Conservation (phyloP, 2,888 invertebrate genomes). For the Tanypteryx hageni region DNA sequence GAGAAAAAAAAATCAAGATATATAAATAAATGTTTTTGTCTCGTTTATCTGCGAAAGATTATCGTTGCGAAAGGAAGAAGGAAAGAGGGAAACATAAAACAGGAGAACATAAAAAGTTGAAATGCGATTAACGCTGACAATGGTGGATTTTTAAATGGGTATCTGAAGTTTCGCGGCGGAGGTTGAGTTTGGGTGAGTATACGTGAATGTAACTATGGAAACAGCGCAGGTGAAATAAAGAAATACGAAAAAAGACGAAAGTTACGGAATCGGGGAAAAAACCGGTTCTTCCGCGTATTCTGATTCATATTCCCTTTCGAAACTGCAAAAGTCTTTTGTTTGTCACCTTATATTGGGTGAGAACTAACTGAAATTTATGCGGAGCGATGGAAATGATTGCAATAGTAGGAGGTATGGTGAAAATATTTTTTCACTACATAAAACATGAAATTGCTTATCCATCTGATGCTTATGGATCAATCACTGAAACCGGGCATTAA, state of each 20-base stretch:
- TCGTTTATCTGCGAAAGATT: too few relatives aligned
- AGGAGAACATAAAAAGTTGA: neutral
- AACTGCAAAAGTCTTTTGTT: neutral
- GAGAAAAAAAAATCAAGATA: too few relatives aligned
- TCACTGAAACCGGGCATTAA: too few relatives aligned
- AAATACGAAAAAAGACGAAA: neutral
- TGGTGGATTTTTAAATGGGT: neutral
- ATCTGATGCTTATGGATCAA: too few relatives aligned
- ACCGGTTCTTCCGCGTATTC: neutral
- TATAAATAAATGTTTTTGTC: too few relatives aligned
- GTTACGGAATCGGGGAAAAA: neutral
- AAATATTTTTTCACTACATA: too few relatives aligned
- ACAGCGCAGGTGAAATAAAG: neutral
- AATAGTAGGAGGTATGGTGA: too few relatives aligned
- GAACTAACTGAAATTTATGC: neutral
- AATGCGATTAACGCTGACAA: neutral
- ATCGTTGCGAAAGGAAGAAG: neutral
- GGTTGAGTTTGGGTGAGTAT: too few relatives aligned
- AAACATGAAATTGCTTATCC: too few relatives aligned
- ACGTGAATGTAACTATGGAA: constrained; percentile 18
- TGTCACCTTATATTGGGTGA: neutral
- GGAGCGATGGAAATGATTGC: neutral
- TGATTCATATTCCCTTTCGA: neutral
- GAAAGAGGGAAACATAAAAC: neutral
- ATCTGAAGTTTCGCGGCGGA: neutral